phyloP scores from a whole-genome alignment of 2,113 vertebrate species.

The Scomber colias region DNA sequence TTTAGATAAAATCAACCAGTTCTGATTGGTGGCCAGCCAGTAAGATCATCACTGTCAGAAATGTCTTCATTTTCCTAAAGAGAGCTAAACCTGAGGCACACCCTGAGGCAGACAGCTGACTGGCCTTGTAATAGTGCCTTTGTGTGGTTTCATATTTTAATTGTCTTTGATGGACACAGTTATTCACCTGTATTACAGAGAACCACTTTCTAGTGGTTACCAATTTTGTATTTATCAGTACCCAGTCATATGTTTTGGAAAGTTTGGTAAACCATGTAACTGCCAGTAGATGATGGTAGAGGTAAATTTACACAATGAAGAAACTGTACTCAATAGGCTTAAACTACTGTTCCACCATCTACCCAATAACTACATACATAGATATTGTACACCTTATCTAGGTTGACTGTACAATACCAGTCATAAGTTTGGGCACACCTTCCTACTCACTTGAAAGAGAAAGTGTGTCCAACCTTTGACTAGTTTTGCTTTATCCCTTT shows the following conservation, averaged over 20 bases:
- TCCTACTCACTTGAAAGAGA: no score
- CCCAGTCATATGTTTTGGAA: background rate
- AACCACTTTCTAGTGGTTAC: slow-evolving; percentile 26
- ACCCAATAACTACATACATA: no score
- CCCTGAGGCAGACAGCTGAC: slow-evolving; percentile 61
- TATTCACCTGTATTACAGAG: slow-evolving; percentile 47
- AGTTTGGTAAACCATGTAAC: background rate
- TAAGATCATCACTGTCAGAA: slow-evolving; percentile 17
- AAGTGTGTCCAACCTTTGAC: no score
- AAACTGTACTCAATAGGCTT: no score
- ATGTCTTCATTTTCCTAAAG: slow-evolving; percentile 39
- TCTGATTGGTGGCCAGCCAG: slow-evolving; percentile 9
- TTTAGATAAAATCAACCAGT: slow-evolving; percentile 3
- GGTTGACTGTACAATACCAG: no score
- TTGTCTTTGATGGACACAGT: slow-evolving; percentile 52
- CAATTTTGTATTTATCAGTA: slow-evolving; percentile 20
- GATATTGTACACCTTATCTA: no score
- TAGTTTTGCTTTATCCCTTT: no score
- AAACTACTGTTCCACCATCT: no score
- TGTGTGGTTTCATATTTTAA: slow-evolving; percentile 24
- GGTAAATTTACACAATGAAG: slow-evolving; percentile 1
- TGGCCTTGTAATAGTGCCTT: slow-evolving; percentile 21
- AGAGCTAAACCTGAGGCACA: slow-evolving; percentile 55
- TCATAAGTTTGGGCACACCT: no score
- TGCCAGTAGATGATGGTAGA: slow-evolving; percentile 11